These are phyloP conservation scores for Erebia ligea DNA, from an alignment of 2,888 invertebrate species.

Conservation along the genomic window DNA sequence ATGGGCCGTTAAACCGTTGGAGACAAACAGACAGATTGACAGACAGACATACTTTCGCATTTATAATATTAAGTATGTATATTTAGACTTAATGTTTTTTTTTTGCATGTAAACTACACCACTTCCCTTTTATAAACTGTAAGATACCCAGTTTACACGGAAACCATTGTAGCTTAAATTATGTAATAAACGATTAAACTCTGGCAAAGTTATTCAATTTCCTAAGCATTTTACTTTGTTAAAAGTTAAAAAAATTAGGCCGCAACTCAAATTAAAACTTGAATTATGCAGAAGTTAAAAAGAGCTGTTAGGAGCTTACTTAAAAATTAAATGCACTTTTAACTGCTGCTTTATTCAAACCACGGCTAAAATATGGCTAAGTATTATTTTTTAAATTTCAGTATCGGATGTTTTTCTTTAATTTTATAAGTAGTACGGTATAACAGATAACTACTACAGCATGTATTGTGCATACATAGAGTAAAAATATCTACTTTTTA, in stretches of 20 bases:
- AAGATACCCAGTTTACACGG: background rate
- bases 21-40: no score
- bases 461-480: no score
- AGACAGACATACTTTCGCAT: no score
- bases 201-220: background rate
- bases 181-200: background rate
- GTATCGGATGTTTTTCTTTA: background rate
- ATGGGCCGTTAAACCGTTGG: no score
- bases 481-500: no score
- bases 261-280: slow-evolving; percentile 21
- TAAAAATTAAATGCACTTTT: slow-evolving; percentile 22
- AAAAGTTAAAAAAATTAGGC: slow-evolving; percentile 14
- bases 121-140: background rate
- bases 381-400: background rate
- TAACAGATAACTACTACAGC: no score
- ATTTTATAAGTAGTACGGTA: no score
- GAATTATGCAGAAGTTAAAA: slow-evolving; percentile 21
- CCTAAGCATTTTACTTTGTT: slow-evolving; percentile 14
- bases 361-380: slow-evolving; percentile 6
- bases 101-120: no score
- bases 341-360: slow-evolving; percentile 8
- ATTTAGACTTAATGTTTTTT: no score
- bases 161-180: background rate
- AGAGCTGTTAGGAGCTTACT: slow-evolving; percentile 22
- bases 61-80: no score